Base-by-base conservation (phyloP, 1,140 invertebrate genomes). In the Aphidius ervi region DNA sequence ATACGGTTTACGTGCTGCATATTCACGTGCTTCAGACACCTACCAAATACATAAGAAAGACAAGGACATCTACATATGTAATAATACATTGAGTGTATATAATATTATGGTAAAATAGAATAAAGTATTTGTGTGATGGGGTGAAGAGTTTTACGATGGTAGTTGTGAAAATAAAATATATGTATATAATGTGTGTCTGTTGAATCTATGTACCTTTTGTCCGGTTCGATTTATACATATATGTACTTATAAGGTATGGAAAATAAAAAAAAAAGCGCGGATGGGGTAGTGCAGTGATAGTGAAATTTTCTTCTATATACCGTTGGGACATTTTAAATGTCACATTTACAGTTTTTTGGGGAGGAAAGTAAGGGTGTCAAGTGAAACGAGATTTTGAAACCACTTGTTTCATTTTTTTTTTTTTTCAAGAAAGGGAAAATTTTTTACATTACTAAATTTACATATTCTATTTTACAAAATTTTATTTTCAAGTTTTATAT, bases 1-100 rank as follows among this genome's bases (percentile, higher is more conserved):
- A 67, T 69, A 68, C 60, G 65, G 59, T 65, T 70, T 66, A 69
- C 67, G 65, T 67, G 58, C 47, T 20, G n/a, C 43, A 58, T 49
- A 54, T 50, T 56, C 46, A 43, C 50, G 55, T 61, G 42, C 2
- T 49, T 43, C 20, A 9, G 20, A 10, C 6, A 42, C n/a, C 40
- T 3, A 40, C 10, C 39, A 16, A 16, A 10, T 40, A 40, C 10
- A 48, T 5, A 20, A 48, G 46, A 48, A 48, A 48, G 23, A 48
- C 23, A 31, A 31, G 23, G 23, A 31, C 23, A 31, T 31, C 1
- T 31, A 31, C 16, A 31, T 31, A 31, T 16, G 16, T 16, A 16
- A 16, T 16, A 16, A 16, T 16, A 16, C 16, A 16, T 16, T 16
- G 16, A 16, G 16, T 16, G 1, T 16, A 31, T 31, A 31, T 31